Base-by-base conservation (phyloP, 1,140 invertebrate genomes). In the Drosophila ironensis region DNA sequence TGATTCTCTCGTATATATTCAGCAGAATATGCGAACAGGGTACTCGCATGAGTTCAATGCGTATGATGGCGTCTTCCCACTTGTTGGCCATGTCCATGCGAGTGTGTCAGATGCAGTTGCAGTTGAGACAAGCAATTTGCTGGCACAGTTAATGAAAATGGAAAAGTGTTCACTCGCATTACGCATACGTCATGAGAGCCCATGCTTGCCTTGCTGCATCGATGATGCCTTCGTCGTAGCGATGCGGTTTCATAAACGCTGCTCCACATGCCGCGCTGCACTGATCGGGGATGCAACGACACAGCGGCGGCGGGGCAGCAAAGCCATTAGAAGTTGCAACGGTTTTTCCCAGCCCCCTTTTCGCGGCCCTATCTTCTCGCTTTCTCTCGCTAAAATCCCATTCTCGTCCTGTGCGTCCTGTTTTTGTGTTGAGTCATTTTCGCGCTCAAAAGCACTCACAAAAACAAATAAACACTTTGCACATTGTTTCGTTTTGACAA, bases 381-480 rank as follows among this genome's bases (percentile, higher is more conserved):
- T 19, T 25, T 16, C n/a, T 12, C 14, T 35, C 17, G 24, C 30
- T 33, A 33, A 33, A 33, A 25, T 38, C 25, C n/a, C 14, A 25
- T 7, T 33, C 22, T 33, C 30, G 11, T 33, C 11, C 30, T 14
- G 30, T 25, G 27, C 27, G 48, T 56, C 61, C 68, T 69, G 73
- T 60, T 47, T 59, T 70, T 63, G 42, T 86, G 82, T 74, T 57
- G 73, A 78, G 73, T 78, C 64, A 68, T 68, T 68, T 68, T 56
- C 64, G 56, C 60, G 81, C 75, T 72, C 56, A 80, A 75, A 80
- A 86, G 80, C 80, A 75, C 80, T 86, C 80, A 86, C 74, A 75
- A 86, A 86, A 86, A 86, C 80, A 86, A 86, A 86, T 86, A 86
- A 86, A 86, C 80, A 86, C 80, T 86, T 86, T 86, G 80, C 57